Conservation (phyloP, 2,888 invertebrate genomes). For the Megaustenia siamemsis region DNA sequence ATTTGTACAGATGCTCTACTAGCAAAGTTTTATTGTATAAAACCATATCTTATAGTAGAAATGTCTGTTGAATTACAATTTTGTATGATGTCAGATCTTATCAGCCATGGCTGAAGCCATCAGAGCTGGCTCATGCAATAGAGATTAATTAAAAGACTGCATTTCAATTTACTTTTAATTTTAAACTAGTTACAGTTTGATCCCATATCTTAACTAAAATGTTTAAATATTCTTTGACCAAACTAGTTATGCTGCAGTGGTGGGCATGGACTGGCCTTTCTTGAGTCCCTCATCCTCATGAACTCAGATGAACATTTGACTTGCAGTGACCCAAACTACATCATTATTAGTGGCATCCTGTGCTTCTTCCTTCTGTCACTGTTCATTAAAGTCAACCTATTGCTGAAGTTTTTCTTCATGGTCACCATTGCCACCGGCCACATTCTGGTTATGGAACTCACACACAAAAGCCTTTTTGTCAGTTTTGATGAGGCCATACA, state of each 20-base stretch:
- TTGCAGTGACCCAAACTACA: slow-evolving; percentile 88
- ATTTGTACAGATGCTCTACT: too few relatives aligned
- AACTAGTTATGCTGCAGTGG: slow-evolving; percentile 77
- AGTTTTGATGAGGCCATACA: slow-evolving; percentile 85
- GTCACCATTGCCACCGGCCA: slow-evolving; percentile 88
- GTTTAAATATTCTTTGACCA: slow-evolving; percentile 43
- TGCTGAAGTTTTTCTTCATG: slow-evolving; percentile 89
- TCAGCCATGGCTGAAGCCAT: too few relatives aligned
- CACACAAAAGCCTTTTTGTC: slow-evolving; percentile 89
- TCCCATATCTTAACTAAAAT: background rate
- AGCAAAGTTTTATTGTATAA: too few relatives aligned
- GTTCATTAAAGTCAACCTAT: slow-evolving; percentile 90
- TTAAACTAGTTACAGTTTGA: too few relatives aligned
- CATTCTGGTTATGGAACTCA: slow-evolving; percentile 88
- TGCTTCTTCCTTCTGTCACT: slow-evolving; percentile 91
- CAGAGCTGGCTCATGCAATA: too few relatives aligned
- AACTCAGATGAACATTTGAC: slow-evolving; percentile 84
- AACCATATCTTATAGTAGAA: too few relatives aligned
- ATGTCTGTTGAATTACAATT: too few relatives aligned
- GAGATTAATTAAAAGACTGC: too few relatives aligned
- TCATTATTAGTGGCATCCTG: slow-evolving; percentile 90
- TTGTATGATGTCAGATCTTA: too few relatives aligned
- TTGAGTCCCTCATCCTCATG: slow-evolving; percentile 62
- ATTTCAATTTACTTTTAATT: too few relatives aligned
- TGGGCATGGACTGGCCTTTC: slow-evolving; percentile 68